Evolutionary conservation across 53 echinoderm and acorn worm genomes (phyloP), one percentile per base, ranked within the genome.

Genomic region (Holothuria scabra): DNA sequence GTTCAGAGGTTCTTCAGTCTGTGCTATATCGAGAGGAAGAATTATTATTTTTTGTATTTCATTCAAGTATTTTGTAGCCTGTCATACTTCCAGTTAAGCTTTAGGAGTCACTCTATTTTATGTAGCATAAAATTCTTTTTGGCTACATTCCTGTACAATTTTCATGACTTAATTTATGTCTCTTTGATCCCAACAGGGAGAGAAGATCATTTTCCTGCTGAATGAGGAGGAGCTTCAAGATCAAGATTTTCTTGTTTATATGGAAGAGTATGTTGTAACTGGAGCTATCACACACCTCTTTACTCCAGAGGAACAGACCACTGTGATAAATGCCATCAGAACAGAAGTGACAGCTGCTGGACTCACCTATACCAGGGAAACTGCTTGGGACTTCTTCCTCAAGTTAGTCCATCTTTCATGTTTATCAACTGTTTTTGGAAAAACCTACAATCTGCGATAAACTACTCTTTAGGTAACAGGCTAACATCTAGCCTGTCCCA

Each of bases 271-370:
- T 85, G 92, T 97, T 4, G 97, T 93, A 84, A 97, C 93, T 12
- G 97, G 97, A 18, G 93, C 97, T 87, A 97, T 97, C 87, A 97
- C 92, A 0, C 97, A 97, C 68, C 90, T 94, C 22, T 97, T 97
- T 85, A 88, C 94, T 0, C 59, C 90, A 0, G 93, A 97, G 85
- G 97, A 97, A 56, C 97, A 97, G 86, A 97, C 97, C 1, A 89
- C 97, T 19, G 91, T 97, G 74, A 97, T 97, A 71, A 97, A 97
- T 88, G 94, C 97, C 29, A 97, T 97, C 79, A 86, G 97, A 8
- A 97, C 97, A 6, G 97, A 97, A 84, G 97, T 97, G 33, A 92
- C 93, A 0, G 93, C 93, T 9, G 93, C 96, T 9, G 96, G 96
- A 20, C 80, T 97, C 64, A 97, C 97, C 22, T 97, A 97, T 83